phyloP scores from a whole-genome alignment of 1,140 invertebrate genomes.

The Drosophila equinoxialis region DNA sequence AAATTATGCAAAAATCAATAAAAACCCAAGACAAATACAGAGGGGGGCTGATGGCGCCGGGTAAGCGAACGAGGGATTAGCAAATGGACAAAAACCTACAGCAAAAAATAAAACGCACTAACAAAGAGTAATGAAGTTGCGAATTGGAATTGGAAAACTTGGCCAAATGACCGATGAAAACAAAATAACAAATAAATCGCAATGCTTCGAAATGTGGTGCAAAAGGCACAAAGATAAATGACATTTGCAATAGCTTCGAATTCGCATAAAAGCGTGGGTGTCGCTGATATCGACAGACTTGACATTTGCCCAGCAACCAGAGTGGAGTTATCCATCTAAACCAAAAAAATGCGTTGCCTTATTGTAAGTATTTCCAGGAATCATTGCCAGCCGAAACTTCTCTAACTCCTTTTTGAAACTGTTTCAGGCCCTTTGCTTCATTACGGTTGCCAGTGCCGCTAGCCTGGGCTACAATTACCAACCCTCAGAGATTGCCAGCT shows the following conservation, averaged over 20 bases:
- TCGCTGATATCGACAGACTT: constrained; percentile 51
- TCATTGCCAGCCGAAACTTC: background rate
- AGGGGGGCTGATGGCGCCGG: constrained; percentile 13
- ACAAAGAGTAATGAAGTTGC: constrained; percentile 32
- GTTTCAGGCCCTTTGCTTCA: constrained; percentile 44
- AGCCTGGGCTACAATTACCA: constrained; percentile 65
- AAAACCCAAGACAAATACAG: constrained; percentile 7
- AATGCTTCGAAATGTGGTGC: constrained; percentile 34
- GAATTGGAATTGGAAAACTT: constrained; percentile 35
- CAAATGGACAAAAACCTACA: background rate
- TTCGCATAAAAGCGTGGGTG: constrained; percentile 71
- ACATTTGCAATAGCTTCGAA: constrained; percentile 35
- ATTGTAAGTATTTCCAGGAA: constrained; percentile 53
- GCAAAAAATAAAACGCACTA: constrained; percentile 18
- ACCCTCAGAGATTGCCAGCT: constrained; percentile 40
- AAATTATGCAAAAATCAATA: constrained; percentile 36
- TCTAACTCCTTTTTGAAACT: background rate
- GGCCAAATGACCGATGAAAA: constrained; percentile 27
- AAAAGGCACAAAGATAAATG: constrained; percentile 35
- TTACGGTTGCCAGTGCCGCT: constrained; percentile 47
- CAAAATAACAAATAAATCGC: constrained; percentile 7
- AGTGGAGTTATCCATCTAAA: constrained; percentile 48
- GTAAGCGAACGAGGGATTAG: background rate
- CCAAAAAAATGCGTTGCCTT: constrained; percentile 61
- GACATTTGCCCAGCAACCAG: constrained; percentile 40